Evolutionary conservation across 2,888 invertebrate genomes (phyloP).

Genomic region (Amphiduros pacificus): DNA sequence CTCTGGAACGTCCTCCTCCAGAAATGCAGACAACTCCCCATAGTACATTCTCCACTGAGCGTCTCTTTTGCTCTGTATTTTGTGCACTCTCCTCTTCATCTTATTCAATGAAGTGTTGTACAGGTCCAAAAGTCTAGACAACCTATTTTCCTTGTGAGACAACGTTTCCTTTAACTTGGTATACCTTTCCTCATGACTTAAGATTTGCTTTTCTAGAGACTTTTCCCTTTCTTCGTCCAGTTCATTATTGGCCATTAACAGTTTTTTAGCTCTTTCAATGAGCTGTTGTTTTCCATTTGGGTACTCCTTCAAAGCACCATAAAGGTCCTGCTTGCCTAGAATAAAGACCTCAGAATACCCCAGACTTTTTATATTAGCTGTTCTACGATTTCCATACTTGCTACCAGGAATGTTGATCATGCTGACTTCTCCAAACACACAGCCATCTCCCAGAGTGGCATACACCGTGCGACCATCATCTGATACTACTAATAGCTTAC

Average conservation of each 20-base stretch:
- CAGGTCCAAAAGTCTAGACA: no score
- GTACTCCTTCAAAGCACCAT: slow-evolving; percentile 75
- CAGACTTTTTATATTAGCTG: slow-evolving; percentile 84
- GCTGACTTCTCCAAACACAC: slow-evolving; percentile 60
- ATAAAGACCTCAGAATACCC: slow-evolving; percentile 84
- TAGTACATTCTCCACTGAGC: no score
- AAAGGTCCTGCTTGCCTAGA: slow-evolving; percentile 82
- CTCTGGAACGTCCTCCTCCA: no score
- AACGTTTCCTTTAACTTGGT: no score
- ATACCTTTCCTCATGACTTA: no score
- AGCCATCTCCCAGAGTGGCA: slow-evolving; percentile 56
- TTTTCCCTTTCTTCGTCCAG: slow-evolving; percentile 62
- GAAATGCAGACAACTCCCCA: no score
- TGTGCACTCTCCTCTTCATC: no score
- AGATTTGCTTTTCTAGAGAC: no score
- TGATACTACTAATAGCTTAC: slow-evolving; percentile 43
- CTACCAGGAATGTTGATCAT: slow-evolving; percentile 69
- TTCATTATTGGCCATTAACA: slow-evolving; percentile 60
- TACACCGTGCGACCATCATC: slow-evolving; percentile 51
- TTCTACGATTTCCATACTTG: slow-evolving; percentile 88
- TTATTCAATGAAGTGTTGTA: no score
- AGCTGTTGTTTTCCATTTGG: slow-evolving; percentile 61
- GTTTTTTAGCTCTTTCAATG: slow-evolving; percentile 63
- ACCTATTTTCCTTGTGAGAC: no score
- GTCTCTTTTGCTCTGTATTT: no score